Evolutionary conservation across 2,888 invertebrate genomes (phyloP).

Genomic region (Ganaspis brasiliensis): DNA sequence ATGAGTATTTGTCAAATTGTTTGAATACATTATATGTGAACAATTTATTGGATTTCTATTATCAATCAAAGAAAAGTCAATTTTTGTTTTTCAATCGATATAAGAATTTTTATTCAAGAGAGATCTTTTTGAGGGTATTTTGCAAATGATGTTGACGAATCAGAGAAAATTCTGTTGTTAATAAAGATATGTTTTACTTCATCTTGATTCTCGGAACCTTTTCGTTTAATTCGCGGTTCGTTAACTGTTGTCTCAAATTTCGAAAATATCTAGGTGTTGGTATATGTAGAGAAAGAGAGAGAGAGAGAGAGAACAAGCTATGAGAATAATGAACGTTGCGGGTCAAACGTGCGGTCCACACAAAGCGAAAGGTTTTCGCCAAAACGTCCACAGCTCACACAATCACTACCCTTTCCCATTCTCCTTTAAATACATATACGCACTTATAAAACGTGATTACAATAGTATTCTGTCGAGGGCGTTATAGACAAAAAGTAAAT

Average conservation of each 20-base stretch:
- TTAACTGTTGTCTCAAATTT: constrained; percentile 31
- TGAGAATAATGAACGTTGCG: constrained; percentile 41
- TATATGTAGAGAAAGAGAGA: not conserved
- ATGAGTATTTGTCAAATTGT: no score
- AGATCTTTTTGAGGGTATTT: not conserved
- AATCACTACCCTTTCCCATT: constrained; percentile 30
- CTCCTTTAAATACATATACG: constrained; percentile 17
- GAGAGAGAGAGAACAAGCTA: not conserved
- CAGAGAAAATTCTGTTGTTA: not conserved
- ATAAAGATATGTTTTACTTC: not conserved
- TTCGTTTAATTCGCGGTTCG: constrained; percentile 31
- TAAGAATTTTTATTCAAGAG: no score
- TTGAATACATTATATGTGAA: no score
- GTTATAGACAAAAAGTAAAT: not conserved
- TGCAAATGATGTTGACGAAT: not conserved
- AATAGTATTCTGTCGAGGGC: constrained; percentile 8
- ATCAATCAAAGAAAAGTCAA: no score
- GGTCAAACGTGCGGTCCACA: constrained; percentile 42
- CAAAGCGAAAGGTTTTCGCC: constrained; percentile 27
- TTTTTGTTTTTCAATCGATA: no score
- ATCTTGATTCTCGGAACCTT: not conserved
- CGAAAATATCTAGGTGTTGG: constrained; percentile 35
- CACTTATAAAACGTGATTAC: constrained; percentile 9
- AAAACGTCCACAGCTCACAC: constrained; percentile 37
- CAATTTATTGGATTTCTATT: no score